Conservation (phyloP, 2,797 vertebrate genomes). For the Synanceia verrucosa region DNA sequence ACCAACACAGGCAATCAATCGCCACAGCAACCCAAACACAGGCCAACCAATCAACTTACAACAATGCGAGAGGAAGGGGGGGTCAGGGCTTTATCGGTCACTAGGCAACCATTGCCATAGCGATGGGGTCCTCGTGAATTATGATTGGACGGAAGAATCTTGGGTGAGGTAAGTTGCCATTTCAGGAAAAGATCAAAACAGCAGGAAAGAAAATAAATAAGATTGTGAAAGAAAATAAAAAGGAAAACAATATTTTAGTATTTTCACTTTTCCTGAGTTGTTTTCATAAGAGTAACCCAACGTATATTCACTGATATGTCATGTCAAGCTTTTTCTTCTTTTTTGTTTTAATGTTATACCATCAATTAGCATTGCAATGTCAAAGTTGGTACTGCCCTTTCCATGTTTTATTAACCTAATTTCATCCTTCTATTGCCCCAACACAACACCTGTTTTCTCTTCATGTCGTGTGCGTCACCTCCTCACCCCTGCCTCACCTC, state of each 20-base stretch:
- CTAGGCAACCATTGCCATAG: slow-evolving; percentile 87
- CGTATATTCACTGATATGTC: slow-evolving; percentile 53
- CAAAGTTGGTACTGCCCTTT: slow-evolving; percentile 37
- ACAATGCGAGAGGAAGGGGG: slow-evolving; percentile 83
- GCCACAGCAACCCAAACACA: slow-evolving; percentile 86
- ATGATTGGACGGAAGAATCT: slow-evolving; percentile 84
- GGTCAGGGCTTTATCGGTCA: slow-evolving; percentile 86
- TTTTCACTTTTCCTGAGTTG: slow-evolving; percentile 66
- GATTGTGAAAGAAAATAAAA: slow-evolving; percentile 79
- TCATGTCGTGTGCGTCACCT: slow-evolving; percentile 9
- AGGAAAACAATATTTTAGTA: slow-evolving; percentile 76
- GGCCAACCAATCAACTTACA: slow-evolving; percentile 84
- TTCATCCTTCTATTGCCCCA: slow-evolving; percentile 33
- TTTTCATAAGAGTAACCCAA: slow-evolving; percentile 57
- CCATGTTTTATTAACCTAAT: slow-evolving; percentile 22
- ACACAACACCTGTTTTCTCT: slow-evolving; percentile 36
- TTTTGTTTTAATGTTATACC: slow-evolving; percentile 31
- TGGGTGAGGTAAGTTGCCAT: slow-evolving; percentile 82
- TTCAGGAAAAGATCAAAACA: slow-evolving; percentile 86
- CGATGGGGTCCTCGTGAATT: slow-evolving; percentile 84
- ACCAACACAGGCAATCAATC: slow-evolving; percentile 85
- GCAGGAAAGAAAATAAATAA: slow-evolving; percentile 79
- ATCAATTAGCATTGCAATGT: slow-evolving; percentile 55
- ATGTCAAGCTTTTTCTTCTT: slow-evolving; percentile 48
- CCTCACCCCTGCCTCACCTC: slow-evolving; percentile 50